Evolutionary conservation across 2,113 vertebrate genomes (phyloP).

Genomic region (Eurystomus gularis): DNA sequence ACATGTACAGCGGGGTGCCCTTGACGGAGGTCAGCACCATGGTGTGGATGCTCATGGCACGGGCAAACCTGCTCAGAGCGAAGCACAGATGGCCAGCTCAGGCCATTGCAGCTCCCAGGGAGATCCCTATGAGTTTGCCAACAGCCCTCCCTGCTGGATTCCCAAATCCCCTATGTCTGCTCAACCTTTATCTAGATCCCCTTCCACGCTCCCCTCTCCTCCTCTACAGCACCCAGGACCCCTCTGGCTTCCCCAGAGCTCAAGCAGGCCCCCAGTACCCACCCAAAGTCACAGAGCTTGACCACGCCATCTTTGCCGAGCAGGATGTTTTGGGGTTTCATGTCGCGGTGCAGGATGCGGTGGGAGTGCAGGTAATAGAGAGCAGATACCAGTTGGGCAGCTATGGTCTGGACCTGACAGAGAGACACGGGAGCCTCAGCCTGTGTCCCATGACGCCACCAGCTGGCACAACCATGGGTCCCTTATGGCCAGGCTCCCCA

Average conservation of each 20-base stretch:
- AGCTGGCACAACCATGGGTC: not conserved
- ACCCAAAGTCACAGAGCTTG: constrained; percentile 98
- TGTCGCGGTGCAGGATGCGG: constrained; percentile 95
- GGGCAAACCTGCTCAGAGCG: constrained; percentile 84
- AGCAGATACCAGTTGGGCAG: constrained; percentile 94
- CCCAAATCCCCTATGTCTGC: not conserved
- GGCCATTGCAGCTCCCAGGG: not conserved
- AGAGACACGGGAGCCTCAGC: not conserved
- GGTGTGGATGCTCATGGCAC: constrained; percentile 94
- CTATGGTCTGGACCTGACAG: constrained; percentile 84
- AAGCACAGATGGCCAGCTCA: not conserved
- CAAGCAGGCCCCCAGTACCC: not conserved
- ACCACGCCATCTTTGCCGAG: constrained; percentile 88
- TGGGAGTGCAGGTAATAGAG: constrained; percentile 96
- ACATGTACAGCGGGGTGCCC: constrained; percentile 97
- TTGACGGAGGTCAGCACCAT: constrained; percentile 96
- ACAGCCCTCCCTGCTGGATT: not conserved
- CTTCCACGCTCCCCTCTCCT: not conserved
- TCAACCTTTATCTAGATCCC: not conserved
- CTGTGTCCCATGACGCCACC: not conserved
- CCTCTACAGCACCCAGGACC: not conserved
- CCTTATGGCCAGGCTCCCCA: not conserved
- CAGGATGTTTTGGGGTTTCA: constrained; percentile 98
- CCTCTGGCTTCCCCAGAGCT: constrained; percentile 77
- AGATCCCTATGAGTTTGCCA: not conserved